A percentile compares a stretch with the other conserved stretches of the same genome.
phyloP scores from a whole-genome alignment of 2,113 vertebrate species.

The Microtus oregoni region DNA sequence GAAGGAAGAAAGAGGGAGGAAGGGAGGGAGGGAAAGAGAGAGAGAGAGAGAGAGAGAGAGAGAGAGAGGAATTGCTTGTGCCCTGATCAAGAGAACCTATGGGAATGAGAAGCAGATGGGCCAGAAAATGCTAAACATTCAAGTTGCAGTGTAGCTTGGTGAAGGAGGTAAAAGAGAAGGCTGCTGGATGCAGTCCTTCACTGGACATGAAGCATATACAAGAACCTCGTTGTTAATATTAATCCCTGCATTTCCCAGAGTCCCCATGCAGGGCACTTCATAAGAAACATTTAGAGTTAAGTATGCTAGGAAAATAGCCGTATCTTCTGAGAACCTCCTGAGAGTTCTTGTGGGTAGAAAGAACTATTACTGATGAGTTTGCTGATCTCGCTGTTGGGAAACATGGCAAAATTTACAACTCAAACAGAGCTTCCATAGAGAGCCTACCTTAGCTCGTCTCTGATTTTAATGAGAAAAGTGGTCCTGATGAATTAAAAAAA shows the following conservation, averaged over 20 bases:
- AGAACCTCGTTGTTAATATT: background rate
- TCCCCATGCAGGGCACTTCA: background rate
- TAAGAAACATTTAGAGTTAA: conserved; percentile 33
- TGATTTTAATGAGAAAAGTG: background rate
- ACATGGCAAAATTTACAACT: background rate
- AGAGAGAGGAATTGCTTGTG: background rate
- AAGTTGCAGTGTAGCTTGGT: background rate
- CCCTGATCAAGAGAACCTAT: background rate
- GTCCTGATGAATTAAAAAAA: background rate
- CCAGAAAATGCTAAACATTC: background rate
- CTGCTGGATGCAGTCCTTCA: background rate
- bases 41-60: background rate
- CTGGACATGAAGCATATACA: background rate
- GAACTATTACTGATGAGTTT: background rate
- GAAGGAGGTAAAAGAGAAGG: too few relatives aligned
- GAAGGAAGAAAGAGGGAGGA: background rate
- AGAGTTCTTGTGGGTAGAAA: conserved; percentile 26
- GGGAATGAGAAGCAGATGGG: conserved; percentile 7
- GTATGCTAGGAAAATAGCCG: background rate
- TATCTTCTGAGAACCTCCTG: background rate
- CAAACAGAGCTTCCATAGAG: background rate
- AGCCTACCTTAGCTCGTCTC: background rate
- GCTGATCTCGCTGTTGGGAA: conserved; percentile 17
- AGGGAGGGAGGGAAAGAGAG: background rate
- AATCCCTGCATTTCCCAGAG: background rate